Conservation (phyloP, 2,888 invertebrate genomes). For the Drosophila neonasuta region DNA sequence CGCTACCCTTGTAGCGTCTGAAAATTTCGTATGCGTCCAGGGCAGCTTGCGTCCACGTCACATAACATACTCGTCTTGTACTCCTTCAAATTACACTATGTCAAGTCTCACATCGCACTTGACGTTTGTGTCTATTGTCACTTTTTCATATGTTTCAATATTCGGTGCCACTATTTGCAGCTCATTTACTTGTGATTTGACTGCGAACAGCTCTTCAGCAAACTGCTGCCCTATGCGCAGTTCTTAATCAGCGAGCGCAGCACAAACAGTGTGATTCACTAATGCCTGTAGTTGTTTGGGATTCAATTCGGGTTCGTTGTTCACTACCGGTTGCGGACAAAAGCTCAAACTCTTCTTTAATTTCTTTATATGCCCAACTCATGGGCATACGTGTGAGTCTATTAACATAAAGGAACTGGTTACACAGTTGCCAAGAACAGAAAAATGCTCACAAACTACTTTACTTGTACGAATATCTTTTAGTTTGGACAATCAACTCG, state of each 20-base stretch:
- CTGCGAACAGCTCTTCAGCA: background rate
- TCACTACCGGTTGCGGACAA: background rate
- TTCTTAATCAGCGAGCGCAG: background rate
- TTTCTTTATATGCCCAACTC: background rate
- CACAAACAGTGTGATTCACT: background rate
- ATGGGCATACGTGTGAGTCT: background rate
- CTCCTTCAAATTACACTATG: background rate
- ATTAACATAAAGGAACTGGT: background rate
- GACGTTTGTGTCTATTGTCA: background rate
- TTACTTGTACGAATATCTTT: background rate
- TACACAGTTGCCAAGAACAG: background rate
- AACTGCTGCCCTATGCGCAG: background rate
- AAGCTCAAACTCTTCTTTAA: background rate
- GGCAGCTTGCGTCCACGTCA: background rate
- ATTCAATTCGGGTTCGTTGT: background rate
- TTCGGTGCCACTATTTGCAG: background rate
- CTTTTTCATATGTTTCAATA: background rate
- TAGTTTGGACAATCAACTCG: background rate
- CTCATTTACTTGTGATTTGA: background rate
- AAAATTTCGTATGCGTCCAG: background rate
- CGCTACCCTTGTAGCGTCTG: background rate
- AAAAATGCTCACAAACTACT: background rate
- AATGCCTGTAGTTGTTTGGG: background rate
- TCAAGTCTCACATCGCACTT: slow-evolving; percentile 1
- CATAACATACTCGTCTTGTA: background rate